A percentile compares a stretch with the other conserved stretches of the same genome.
These are phyloP conservation scores for Stenotaenia linearis DNA, from an alignment of 2,888 invertebrate genomes.

Conservation along the genomic window DNA sequence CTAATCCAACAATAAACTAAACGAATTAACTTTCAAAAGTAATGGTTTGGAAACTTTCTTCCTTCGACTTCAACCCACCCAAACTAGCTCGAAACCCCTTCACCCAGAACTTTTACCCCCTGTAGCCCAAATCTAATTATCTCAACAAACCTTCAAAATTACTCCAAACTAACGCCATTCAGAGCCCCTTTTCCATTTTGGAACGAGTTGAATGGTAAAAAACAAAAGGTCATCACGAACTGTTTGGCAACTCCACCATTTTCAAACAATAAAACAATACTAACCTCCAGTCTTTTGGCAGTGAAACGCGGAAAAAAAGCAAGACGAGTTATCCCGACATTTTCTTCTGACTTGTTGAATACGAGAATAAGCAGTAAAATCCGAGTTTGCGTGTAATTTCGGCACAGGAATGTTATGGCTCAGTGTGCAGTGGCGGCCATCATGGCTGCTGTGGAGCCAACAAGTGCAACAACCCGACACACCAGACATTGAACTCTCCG, in stretches of 20 bases:
- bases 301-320: not conserved
- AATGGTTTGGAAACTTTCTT: not conserved
- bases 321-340: not conserved
- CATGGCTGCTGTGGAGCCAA: conserved; percentile 1
- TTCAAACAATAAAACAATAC: not conserved
- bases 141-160: not conserved
- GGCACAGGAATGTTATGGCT: conserved; percentile 4
- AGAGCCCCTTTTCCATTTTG: not conserved
- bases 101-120: not conserved
- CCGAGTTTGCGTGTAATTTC: conserved; percentile 13
- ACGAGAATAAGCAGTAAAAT: not conserved
- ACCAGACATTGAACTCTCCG: conserved; percentile 15
- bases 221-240: not conserved
- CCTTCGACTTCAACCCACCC: not conserved
- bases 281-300: not conserved
- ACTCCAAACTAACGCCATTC: not conserved
- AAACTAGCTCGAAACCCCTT: not conserved
- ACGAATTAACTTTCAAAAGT: not conserved
- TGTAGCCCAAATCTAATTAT: not conserved
- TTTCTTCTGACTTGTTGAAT: not conserved
- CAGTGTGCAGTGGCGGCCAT: conserved; percentile 19
- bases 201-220: not conserved
- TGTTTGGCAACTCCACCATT: not conserved
- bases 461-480: conserved; percentile 19
- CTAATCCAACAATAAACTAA: not conserved